These are phyloP conservation scores for Elaphurus davidianus DNA, from an alignment of 2,113 vertebrate genomes.

Conservation along the genomic window DNA sequence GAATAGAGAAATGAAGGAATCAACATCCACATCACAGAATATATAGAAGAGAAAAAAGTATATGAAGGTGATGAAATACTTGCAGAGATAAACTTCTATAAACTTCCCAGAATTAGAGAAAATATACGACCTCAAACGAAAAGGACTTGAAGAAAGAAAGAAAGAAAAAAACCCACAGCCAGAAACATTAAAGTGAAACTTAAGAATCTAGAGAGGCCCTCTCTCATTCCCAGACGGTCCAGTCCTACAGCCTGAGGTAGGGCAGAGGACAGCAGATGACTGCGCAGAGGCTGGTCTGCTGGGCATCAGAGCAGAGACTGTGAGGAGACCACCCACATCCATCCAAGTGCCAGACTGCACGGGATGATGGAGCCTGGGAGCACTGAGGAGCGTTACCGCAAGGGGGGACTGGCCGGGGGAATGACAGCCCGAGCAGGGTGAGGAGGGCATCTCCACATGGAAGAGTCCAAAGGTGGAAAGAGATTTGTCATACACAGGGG, in stretches of 20 bases:
- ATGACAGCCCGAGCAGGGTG: background rate
- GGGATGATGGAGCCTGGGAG: background rate
- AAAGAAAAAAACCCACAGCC: background rate
- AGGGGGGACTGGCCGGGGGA: fast-evolving
- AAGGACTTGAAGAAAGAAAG: background rate
- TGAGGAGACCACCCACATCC: background rate
- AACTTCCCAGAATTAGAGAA: background rate
- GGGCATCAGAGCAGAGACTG: background rate
- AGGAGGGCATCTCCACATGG: background rate
- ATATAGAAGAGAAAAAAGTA: background rate
- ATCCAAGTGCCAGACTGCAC: background rate
- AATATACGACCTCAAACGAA: background rate
- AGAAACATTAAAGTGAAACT: background rate
- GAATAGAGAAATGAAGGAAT: background rate
- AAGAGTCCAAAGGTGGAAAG: background rate
- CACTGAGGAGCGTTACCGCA: too few species aligned
- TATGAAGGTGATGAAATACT: background rate
- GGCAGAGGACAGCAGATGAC: background rate
- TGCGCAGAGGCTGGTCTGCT: background rate
- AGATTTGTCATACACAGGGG: background rate
- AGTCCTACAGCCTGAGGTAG: background rate
- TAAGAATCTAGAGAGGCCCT: background rate
- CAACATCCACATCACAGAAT: background rate
- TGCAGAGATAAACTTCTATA: background rate
- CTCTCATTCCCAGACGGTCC: background rate